phyloP scores from a whole-genome alignment of 2,113 vertebrate species.

The Tragelaphus imberbis region DNA sequence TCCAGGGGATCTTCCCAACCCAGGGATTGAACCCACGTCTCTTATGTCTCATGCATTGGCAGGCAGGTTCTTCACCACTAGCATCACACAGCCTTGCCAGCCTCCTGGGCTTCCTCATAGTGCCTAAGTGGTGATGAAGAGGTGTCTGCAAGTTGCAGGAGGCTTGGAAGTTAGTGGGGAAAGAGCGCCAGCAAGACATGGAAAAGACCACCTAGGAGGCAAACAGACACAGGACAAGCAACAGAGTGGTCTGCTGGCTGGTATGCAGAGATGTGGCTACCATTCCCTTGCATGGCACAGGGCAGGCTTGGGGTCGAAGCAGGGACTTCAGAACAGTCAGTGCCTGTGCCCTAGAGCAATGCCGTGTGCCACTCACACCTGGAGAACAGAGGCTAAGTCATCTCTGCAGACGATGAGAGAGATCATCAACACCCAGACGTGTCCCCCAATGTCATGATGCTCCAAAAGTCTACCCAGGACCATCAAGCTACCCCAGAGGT shows the following conservation, averaged over 20 bases:
- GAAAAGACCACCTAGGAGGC: background rate
- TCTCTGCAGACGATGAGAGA: background rate
- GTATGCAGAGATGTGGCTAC: background rate
- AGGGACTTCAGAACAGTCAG: background rate
- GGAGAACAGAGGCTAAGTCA: background rate
- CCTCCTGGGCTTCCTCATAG: background rate
- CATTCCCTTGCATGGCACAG: accelerated
- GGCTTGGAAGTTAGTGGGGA: background rate
- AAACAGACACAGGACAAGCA: background rate
- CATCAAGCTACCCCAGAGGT: background rate
- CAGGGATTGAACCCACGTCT: background rate
- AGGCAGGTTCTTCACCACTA: background rate
- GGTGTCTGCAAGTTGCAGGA: background rate
- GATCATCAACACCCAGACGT: background rate
- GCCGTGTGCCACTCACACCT: background rate
- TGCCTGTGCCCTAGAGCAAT: background rate
- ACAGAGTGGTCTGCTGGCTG: too few relatives aligned
- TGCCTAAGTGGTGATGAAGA: background rate
- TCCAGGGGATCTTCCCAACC: background rate
- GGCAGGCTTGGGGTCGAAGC: background rate
- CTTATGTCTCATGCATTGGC: background rate
- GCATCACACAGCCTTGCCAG: background rate
- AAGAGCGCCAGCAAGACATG: background rate
- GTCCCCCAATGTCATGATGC: background rate
- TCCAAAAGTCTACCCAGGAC: background rate